Percentiles rank a stretch among this genome's conserved stretches.
These are phyloP conservation scores for Lepidurus arcticus DNA, from an alignment of 1,140 invertebrate genomes.

Conservation along the genomic window DNA sequence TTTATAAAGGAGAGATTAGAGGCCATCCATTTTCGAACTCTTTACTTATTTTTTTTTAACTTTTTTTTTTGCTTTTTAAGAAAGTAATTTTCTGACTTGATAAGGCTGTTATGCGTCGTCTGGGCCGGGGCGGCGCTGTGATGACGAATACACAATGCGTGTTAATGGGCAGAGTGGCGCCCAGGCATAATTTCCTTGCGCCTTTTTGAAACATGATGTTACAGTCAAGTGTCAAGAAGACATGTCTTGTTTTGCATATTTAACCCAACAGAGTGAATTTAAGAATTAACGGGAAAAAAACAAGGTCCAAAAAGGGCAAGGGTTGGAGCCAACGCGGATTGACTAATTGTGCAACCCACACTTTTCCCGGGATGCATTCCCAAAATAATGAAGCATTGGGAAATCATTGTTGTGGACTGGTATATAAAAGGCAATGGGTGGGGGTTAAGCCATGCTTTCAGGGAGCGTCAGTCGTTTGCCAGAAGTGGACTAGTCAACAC, in stretches of 20 bases:
- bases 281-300: too few species aligned
- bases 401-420: neutral
- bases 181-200: neutral
- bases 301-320: too few species aligned
- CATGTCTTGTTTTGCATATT: neutral
- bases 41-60: too few species aligned
- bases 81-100: neutral
- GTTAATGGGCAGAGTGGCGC: slow-evolving; percentile 12
- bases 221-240: slow-evolving; percentile 11
- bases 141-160: slow-evolving; percentile 19
- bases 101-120: slow-evolving; percentile 21
- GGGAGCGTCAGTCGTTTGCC: neutral
- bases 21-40: neutral
- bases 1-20: neutral
- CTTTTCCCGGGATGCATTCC: neutral
- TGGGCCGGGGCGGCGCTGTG: slow-evolving; percentile 2
- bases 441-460: neutral
- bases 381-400: neutral
- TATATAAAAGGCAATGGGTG: neutral
- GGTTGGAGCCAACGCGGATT: too few species aligned
- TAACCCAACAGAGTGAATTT: too few species aligned
- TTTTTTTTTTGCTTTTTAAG: too few species aligned
- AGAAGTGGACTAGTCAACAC: neutral
- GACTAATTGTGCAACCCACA: too few species aligned
- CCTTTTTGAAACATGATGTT: slow-evolving; percentile 1